phyloP scores from a whole-genome alignment of 2,797 vertebrate genomes.

The Channa striata region DNA sequence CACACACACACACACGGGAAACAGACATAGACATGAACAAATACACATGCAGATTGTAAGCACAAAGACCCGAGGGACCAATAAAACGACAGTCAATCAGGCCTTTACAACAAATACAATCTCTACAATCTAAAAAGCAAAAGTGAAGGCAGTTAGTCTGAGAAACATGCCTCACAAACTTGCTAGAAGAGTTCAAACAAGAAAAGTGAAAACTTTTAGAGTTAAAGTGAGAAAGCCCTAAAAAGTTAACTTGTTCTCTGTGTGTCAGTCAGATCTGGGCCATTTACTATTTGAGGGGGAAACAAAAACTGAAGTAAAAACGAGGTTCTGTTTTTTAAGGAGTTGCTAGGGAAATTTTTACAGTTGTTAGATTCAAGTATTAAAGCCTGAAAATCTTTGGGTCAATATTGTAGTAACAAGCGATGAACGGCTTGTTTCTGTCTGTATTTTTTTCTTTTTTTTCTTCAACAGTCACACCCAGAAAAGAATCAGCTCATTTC shows the following conservation, averaged over 20 bases:
- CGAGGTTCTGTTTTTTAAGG: too few species aligned
- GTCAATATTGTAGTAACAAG: background rate
- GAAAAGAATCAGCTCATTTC: background rate
- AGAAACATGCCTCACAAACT: slow-evolving; percentile 3
- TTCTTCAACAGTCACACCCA: background rate
- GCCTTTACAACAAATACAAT: background rate
- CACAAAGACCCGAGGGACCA: too few species aligned
- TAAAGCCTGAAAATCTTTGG: too few species aligned
- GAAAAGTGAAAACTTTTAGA: background rate
- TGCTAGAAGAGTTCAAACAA: background rate
- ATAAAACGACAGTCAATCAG: background rate
- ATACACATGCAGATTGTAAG: background rate
- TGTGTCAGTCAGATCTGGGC: slow-evolving; percentile 7
- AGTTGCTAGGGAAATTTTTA: too few species aligned
- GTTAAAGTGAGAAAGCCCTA: slow-evolving; percentile 6
- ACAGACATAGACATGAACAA: background rate
- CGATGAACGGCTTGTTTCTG: background rate
- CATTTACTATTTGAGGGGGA: background rate
- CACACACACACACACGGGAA: background rate
- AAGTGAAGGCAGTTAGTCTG: slow-evolving; percentile 38
- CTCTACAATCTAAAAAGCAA: slow-evolving; percentile 29
- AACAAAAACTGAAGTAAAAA: slow-evolving; percentile 1
- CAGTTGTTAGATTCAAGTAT: too few species aligned
- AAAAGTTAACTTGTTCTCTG: slow-evolving; percentile 4
- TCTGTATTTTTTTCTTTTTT: background rate